Evolutionary conservation across 2,113 vertebrate genomes (phyloP).

Genomic region (Delphinapterus leucas): DNA sequence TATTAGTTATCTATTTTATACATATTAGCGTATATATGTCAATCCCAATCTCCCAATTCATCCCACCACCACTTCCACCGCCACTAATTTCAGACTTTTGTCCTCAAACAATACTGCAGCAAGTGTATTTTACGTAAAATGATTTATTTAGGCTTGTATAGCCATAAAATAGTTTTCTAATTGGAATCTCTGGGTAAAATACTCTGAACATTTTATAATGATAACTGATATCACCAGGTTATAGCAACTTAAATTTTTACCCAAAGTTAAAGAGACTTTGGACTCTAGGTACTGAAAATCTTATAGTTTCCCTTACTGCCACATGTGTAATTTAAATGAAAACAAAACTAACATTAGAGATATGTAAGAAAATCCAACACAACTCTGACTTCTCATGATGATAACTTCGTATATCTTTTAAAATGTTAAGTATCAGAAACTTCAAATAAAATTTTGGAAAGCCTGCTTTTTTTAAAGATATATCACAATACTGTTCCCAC

Average conservation of each 20-base stretch:
- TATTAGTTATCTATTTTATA: too few relatives aligned
- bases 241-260: background rate
- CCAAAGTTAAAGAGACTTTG: background rate
- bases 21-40: too few relatives aligned
- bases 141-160: background rate
- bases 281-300: background rate
- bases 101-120: background rate
- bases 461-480: background rate
- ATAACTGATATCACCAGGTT: background rate
- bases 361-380: background rate
- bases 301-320: background rate
- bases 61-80: too few relatives aligned
- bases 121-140: background rate
- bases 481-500: background rate
- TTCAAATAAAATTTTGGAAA: background rate
- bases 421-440: background rate
- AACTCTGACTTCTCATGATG: background rate
- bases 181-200: background rate
- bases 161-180: background rate
- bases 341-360: background rate
- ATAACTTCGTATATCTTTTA: background rate
- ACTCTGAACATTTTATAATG: background rate
- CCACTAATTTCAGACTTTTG: background rate
- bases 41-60: too few relatives aligned
- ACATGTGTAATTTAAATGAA: background rate